Evolutionary conservation across 1,140 invertebrate species (phyloP).

Genomic region (Halyomorpha halys): DNA sequence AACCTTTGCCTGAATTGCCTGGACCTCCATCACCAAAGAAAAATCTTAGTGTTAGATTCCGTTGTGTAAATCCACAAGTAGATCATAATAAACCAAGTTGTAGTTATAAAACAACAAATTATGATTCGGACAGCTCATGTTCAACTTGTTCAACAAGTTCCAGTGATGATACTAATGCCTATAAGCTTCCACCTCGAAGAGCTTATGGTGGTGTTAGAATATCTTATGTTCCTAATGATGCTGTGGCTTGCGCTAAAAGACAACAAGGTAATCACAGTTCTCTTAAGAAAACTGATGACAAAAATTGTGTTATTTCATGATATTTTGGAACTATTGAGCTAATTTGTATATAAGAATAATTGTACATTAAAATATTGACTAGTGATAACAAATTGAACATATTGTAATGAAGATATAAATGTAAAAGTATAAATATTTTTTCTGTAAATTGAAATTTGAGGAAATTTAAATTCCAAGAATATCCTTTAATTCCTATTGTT

Average conservation of each 20-base stretch:
- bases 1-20: constrained; percentile 5
- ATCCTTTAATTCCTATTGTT: too few relatives aligned
- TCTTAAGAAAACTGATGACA: constrained; percentile 10
- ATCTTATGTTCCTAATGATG: constrained; percentile 81
- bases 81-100: constrained; percentile 31
- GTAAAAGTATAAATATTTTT: too few relatives aligned
- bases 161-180: constrained; percentile 71
- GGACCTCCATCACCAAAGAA: constrained; percentile 15
- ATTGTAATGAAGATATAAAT: too few relatives aligned
- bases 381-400: too few relatives aligned
- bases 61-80: constrained; percentile 24
- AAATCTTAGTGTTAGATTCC: constrained; percentile 24
- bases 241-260: constrained; percentile 62
- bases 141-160: constrained; percentile 77
- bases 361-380: too few relatives aligned
- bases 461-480: too few relatives aligned
- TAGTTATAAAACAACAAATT: constrained; percentile 24
- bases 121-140: constrained; percentile 65
- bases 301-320: constrained; percentile 15
- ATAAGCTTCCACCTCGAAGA: constrained; percentile 63
- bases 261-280: constrained; percentile 32
- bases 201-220: constrained; percentile 77
- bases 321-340: too few relatives aligned
- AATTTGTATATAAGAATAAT: too few relatives aligned
- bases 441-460: too few relatives aligned